A percentile compares a stretch with the other conserved stretches of the same genome.
Conservation (phyloP, 2,113 vertebrate species). For the Pseudorasbora parva region DNA sequence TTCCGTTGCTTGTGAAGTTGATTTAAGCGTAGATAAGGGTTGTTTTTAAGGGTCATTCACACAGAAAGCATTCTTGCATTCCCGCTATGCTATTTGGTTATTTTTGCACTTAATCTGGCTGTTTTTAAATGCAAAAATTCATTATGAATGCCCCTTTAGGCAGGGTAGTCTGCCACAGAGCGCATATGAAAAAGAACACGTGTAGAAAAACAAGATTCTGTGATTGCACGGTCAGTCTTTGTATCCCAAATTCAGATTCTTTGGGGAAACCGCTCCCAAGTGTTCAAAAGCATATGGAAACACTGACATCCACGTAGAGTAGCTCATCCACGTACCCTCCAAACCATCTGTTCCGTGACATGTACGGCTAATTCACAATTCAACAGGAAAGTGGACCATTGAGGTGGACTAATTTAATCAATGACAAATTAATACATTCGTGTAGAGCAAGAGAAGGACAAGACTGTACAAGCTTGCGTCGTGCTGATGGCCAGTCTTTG, state of each 20-base stretch:
- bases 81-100: not conserved
- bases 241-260: not conserved
- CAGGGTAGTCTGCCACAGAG: not conserved
- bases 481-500: constrained; percentile 73
- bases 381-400: not conserved
- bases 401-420: constrained; percentile 31
- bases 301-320: constrained; percentile 17
- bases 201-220: not conserved
- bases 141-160: not conserved
- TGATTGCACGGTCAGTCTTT: not conserved
- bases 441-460: constrained; percentile 26
- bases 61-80: not conserved
- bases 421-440: constrained; percentile 42
- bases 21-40: constrained; percentile 3
- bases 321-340: constrained; percentile 14
- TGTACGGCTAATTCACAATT: constrained; percentile 3
- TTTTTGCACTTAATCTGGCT: not conserved
- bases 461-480: constrained; percentile 11
- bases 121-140: not conserved
- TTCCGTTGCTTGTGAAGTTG: not conserved
- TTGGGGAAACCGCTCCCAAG: not conserved
- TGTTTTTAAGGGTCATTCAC: not conserved
- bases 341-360: constrained; percentile 46
- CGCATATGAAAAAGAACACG: no score
- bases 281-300: constrained; percentile 10